These are phyloP conservation scores for Allacma fusca DNA, from an alignment of 2,888 invertebrate species.

Conservation along the genomic window DNA sequence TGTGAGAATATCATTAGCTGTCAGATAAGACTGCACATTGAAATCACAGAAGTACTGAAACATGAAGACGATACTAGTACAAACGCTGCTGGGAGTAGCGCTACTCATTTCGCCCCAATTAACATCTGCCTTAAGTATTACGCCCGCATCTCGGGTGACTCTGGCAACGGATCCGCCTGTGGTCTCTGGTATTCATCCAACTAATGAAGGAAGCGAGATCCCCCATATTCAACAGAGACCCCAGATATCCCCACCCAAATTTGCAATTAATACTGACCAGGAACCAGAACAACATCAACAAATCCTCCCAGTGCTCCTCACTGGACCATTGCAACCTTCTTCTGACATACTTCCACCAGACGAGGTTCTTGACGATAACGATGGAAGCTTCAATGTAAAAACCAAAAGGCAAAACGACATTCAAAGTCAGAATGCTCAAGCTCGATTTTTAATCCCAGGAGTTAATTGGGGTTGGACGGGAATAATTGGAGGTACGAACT, in stretches of 20 bases:
- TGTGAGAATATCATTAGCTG: no score
- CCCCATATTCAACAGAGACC: not conserved
- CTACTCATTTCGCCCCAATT: not conserved
- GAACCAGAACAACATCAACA: not conserved
- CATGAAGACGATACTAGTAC: not conserved
- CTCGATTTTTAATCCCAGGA: constrained; percentile 12
- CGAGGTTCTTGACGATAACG: constrained; percentile 7
- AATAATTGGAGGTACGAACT: constrained; percentile 1
- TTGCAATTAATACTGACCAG: not conserved
- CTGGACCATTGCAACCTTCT: constrained; percentile 1
- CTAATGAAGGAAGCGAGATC: not conserved
- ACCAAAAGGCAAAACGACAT: constrained; percentile 10
- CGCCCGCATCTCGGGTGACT: not conserved
- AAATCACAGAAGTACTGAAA: no score
- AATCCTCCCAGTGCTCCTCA: not conserved
- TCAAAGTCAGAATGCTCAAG: not conserved
- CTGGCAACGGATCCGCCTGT: not conserved
- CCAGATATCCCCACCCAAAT: not conserved
- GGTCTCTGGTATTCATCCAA: not conserved
- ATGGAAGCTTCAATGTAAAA: constrained; percentile 6
- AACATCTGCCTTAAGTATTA: not conserved
- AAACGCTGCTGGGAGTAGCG: not conserved
- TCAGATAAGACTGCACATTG: no score
- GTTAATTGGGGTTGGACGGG: constrained; percentile 24
- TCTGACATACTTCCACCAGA: constrained; percentile 18